Conservation (phyloP, 1,140 invertebrate species). For the Wiebesia pumilae region DNA sequence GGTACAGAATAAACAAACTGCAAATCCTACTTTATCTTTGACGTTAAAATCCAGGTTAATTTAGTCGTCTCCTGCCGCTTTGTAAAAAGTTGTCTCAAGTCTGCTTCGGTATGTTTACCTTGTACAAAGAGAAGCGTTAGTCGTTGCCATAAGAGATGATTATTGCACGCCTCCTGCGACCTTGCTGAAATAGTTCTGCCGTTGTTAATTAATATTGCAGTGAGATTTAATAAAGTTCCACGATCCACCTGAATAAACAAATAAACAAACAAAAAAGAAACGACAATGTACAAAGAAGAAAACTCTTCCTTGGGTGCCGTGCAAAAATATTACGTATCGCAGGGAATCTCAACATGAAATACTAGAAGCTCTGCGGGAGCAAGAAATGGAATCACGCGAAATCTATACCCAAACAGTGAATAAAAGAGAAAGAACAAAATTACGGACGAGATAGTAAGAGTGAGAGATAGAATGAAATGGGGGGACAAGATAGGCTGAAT, state of each 20-base stretch:
- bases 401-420: slow-evolving; percentile 57
- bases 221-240: slow-evolving; percentile 57
- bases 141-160: neutral
- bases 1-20: slow-evolving; percentile 39
- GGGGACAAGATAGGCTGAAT: no score
- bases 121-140: slow-evolving; percentile 19
- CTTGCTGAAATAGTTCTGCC: neutral
- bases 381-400: slow-evolving; percentile 64
- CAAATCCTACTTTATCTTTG: slow-evolving; percentile 40
- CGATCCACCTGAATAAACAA: no score
- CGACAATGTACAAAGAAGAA: neutral
- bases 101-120: slow-evolving; percentile 42
- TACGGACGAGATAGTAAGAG: no score
- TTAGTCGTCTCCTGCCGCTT: neutral
- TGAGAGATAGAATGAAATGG: neutral
- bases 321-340: slow-evolving; percentile 50
- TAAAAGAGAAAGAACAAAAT: slow-evolving; percentile 4
- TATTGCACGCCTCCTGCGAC: slow-evolving; percentile 18
- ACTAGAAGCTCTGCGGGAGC: slow-evolving; percentile 58
- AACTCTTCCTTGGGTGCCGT: neutral
- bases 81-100: slow-evolving; percentile 44
- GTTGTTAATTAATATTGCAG: slow-evolving; percentile 58
- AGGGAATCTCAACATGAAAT: slow-evolving; percentile 67
- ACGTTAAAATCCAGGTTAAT: slow-evolving; percentile 33
- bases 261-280: neutral